Evolutionary conservation across 2,888 invertebrate species (phyloP), one percentile per base, ranked within the genome.

Genomic region (Sesia bembeciformis): DNA sequence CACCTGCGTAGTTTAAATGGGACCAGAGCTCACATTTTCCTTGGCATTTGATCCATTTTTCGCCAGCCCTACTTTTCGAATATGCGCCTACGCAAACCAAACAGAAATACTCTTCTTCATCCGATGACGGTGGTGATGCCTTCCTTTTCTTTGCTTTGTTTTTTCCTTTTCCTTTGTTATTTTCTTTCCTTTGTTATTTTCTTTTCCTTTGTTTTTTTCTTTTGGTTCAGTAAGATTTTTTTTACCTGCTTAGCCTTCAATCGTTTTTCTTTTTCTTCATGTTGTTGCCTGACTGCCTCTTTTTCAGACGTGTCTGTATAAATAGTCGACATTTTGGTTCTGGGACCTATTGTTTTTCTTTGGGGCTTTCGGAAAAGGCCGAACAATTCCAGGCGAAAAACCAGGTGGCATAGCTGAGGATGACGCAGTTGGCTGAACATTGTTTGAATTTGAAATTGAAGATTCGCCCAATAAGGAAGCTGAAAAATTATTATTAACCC

Each of bases 271-370:
- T 51, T 52, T 53, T 56, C 52, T 54, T 65, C 60, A 41, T 51
- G 8, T 56, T 65, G 62, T 55, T 55, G 57, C 54, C 57, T 51
- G 6, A 63, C 55, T 5, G 41, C 56, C 52, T 63, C 63, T 53
- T 66, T 64, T 55, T 64, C 62, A 3, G 62, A 62, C 5, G 64
- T 64, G 40, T 66, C 64, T 6, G 64, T 66, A 49, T 60, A 64
- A 38, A 66, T 61, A 4, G 64, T 52, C 49, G 61, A 58, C 51
- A 62, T 60, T 51, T 49, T 58, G 3, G 50, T 60, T 56, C 53
- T 62, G 4, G 58, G 51, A 5, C 60, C 58, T 38, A 46, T 51
- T 54, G n/a, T 5, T 40, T 59, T 61, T 59, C 7, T 58, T 40
- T 38, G 58, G 58, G 62, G 53, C 63, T 56, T 65, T 64, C 49